These are phyloP conservation scores for Drosophila atripex DNA, from an alignment of 2,888 invertebrate species.

Conservation along the genomic window DNA sequence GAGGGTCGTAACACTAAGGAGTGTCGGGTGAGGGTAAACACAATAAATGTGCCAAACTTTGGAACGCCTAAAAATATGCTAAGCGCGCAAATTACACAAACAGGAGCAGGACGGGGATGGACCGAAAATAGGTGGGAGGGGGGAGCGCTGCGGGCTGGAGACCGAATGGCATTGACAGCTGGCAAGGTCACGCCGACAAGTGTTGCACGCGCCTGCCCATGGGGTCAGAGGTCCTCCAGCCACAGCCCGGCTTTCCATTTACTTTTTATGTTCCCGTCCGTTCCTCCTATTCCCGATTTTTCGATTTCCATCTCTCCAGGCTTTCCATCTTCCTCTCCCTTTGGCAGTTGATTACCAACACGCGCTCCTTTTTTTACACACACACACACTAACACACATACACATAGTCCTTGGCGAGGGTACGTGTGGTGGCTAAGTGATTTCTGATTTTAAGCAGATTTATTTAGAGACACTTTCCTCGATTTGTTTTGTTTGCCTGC, in stretches of 20 bases:
- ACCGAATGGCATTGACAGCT: slow-evolving; percentile 63
- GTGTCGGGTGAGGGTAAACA: slow-evolving; percentile 18
- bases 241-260: slow-evolving; percentile 25
- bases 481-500: slow-evolving; percentile 46
- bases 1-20: slow-evolving; percentile 28
- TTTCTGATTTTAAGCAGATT: slow-evolving; percentile 64
- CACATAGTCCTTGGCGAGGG: background rate
- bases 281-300: slow-evolving; percentile 2
- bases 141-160: slow-evolving; percentile 9
- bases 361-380: slow-evolving; percentile 52
- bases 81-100: slow-evolving; percentile 60
- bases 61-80: slow-evolving; percentile 55
- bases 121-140: background rate
- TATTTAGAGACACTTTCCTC: slow-evolving; percentile 51
- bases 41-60: slow-evolving; percentile 45
- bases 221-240: slow-evolving; percentile 13
- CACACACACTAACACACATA: background rate
- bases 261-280: slow-evolving; percentile 4
- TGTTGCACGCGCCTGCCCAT: slow-evolving; percentile 74
- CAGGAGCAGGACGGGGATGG: slow-evolving; percentile 3
- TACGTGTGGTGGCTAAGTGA: slow-evolving; percentile 49
- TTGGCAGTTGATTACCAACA: slow-evolving; percentile 70
- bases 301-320: slow-evolving; percentile 1
- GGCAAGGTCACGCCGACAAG: slow-evolving; percentile 77
- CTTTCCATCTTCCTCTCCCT: slow-evolving; percentile 20